Base-by-base conservation (phyloP, 2,888 invertebrate genomes). In the Tetragonisca angustula region DNA sequence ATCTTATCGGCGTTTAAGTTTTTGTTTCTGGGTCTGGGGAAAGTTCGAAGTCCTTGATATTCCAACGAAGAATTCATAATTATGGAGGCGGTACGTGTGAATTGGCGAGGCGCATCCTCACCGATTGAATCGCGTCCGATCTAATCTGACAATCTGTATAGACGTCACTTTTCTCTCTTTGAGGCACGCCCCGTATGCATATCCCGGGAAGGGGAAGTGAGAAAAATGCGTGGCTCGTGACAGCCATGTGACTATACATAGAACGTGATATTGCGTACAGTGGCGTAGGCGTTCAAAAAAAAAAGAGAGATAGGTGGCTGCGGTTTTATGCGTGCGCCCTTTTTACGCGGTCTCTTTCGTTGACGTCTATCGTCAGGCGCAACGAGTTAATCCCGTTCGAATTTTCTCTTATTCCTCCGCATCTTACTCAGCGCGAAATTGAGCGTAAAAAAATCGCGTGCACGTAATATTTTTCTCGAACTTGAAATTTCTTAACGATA, bases 231-330 rank as follows among this genome's bases (percentile, higher is more conserved):
- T 65, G 19, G 36, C 59, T 83, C 76, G 59, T 73, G 82, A 82
- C 70, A 81, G 64, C 21, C 50, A 56, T 64, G 67, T 43, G 76
- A 76, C 67, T 82, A 76, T 74, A 79, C 50, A 83, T 75, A 84
- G 72, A 76, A 74, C 52, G 65, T 15, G 64, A 84, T 67, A 71
- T 75, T 71, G 56, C 71, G 24, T 52, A 65, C 72, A 64, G 32
- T 61, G 85, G 64, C 75, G 83, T 73, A 65, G 64, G 27, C 21
- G 50, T n/a, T 27, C 2, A 43, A 52, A 50, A 59, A 36, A 36
- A 43, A 43, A 43, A 43, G 9, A 43, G 59, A 61, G 43, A 61
- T 43, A 2, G 1, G 4, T 27, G 27, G 21, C 0, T 69, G 11
- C 21, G 64, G 62, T 56, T 70, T 43, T 1, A 4, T 32, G 17